Base-by-base conservation (phyloP, 2,113 vertebrate genomes). In the Lontra canadensis region DNA sequence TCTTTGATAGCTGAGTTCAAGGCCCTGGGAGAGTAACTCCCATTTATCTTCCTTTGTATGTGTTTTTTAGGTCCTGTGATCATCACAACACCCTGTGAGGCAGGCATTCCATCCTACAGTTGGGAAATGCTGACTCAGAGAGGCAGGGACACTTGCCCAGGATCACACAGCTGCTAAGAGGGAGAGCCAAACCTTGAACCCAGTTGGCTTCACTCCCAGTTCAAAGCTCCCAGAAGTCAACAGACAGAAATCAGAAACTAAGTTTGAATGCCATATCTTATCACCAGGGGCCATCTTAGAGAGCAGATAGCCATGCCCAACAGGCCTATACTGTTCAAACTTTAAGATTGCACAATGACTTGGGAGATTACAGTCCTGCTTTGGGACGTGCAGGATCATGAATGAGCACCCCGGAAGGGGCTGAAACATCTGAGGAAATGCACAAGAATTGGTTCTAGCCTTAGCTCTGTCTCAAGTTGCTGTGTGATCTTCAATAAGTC, bases 111-210 rank as follows among this genome's bases (percentile, higher is more conserved):
- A 34, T 61, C 36, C 84, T 29, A 44, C 29, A 4, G 13, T 92
- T 63, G 88, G 88, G 49, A 90, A 97, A 71, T 55, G 91, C 67
- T 93, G 88, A 90, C 88, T 83, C 73, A 85, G 42, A 92, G 47
- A 92, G 81, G 73, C 25, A 3, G 90, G 95, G 55, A 88, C 87
- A 83, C 14, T 55, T 83, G 31, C 73, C 65, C 79, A 44, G 82
- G 94, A 42, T 93, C 94, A 93, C 82, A 85, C 61, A 85, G 92
- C 78, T 96, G 86, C 25, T 80, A 84, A 95, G 94, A 47, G 18
- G 63, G 85, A 95, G 69, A 90, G 81, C 29, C 44, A 26, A 89
- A 79, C 71, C 44, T n/a, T n/a, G 82, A 82, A 76, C 55, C 82
- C 55, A 49, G 21, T 15, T 83, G 96, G 78, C 84, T 67, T 93